Base-by-base conservation (phyloP, 2,113 vertebrate species). In the Mesocricetus auratus region DNA sequence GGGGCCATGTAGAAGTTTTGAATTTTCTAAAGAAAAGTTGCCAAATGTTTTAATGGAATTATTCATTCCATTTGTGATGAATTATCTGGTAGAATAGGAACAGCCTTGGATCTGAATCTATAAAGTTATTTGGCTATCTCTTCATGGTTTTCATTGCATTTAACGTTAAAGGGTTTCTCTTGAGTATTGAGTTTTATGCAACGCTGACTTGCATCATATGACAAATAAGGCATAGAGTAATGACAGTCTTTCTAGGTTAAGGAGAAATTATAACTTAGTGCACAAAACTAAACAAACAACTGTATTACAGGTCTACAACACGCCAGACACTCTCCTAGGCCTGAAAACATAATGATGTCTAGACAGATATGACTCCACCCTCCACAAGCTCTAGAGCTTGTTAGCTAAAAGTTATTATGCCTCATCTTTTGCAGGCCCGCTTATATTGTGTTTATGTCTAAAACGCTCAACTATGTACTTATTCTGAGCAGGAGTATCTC, bases 181-280 rank as follows among this genome's bases (percentile, higher is more conserved):
- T 69, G 90, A 92, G 53, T 71, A 90, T 39, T 94, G 39, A 93
- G 12, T 91, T 91, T 92, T 86, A n/a, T 50, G 39, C 66, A 68
- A 69, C 50, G 82, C 29, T 11, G 94, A 42, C 39, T 92, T 64
- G 45, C 33, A 50, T 73, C 24, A 89, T 53, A 85, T 88, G 47
- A 64, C 53, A 36, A 91, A 24, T 8, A 90, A 47, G 95, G 36
- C 82, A 82, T 89, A 87, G 78, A 94, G 89, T 91, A 95, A 91
- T 86, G 90, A 93, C 42, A 47, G 83, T 87, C 31, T 89, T 94
- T 85, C 79, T 33, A 36, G 45, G 83, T 69, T 58, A 56, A 85
- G 75, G 68, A 50, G 24, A 95, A 89, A 89, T 92, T 81, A 82
- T 89, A 95, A 94, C 81, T 96, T 85, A 86, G 42, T 78, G 82